Percentiles rank a stretch among this genome's conserved stretches.
phyloP scores from a whole-genome alignment of 2,113 vertebrate genomes.

The Myiozetetes cayanensis region DNA sequence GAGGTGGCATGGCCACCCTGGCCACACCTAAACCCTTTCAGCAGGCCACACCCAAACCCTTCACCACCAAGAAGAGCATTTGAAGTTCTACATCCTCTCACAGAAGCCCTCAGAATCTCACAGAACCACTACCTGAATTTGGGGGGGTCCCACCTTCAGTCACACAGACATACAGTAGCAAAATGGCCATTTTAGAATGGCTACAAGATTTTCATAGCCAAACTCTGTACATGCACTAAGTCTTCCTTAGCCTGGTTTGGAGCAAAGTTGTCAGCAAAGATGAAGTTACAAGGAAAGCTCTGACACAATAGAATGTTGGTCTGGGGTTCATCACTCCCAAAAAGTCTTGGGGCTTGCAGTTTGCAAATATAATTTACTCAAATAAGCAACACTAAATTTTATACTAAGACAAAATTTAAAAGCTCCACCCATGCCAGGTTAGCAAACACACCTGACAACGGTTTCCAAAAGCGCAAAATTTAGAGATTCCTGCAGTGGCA shows the following conservation, averaged over 20 bases:
- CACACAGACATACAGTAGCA: not conserved
- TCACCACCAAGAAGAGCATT: not conserved
- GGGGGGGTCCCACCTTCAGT: not conserved
- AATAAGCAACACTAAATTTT: not conserved
- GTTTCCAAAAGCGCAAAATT: not conserved
- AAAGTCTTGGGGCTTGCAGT: not conserved
- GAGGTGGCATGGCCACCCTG: not conserved
- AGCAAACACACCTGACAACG: not conserved
- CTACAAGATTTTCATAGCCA: not conserved
- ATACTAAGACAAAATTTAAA: not conserved
- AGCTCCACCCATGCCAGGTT: not conserved
- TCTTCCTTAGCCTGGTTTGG: not conserved
- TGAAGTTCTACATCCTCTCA: not conserved
- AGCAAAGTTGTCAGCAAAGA: not conserved
- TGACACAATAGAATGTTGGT: not conserved
- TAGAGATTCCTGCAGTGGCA: not conserved
- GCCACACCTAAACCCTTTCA: no score
- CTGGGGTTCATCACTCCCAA: not conserved
- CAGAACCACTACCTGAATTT: not conserved
- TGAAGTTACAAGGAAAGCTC: not conserved
- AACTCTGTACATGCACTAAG: rapidly evolving
- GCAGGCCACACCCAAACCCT: no score
- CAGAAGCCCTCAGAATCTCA: not conserved
- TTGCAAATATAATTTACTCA: not conserved
- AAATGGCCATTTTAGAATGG: not conserved